Base-by-base conservation (phyloP, 2,797 vertebrate species). In the Etheostoma perlongum region DNA sequence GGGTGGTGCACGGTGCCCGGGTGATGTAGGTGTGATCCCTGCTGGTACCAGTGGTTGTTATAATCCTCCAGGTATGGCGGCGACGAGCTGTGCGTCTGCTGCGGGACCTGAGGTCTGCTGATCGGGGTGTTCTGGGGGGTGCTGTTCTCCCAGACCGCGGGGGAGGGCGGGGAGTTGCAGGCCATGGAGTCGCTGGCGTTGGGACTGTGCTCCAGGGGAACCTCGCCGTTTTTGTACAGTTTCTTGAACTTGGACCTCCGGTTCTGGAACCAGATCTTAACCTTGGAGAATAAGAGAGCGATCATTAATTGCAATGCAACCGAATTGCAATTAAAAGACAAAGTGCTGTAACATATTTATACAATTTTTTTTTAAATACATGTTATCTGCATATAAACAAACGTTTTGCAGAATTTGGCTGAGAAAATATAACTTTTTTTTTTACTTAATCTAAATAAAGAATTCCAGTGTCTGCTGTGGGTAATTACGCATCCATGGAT, bases 261-360 rank as follows among this genome's bases (percentile, higher is more conserved):
- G 94, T 99, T 99, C 94, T 99, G 98, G 94, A 99, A 99, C 98
- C 98, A 99, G 85, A 99, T 99, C 92, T 99, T 99, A 46, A 99
- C 98, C 98, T 99, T 89, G 25, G 21, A 25, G 6, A 57, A 55
- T 2, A 52, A 23, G 6, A 64, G 15, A 0, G 33, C 0, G 12
- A 36, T 30, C 12, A 51, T 86, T 61, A 68, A 74, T 46, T 33
- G 0, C 5, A 14, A 60, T 61, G n/a, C 2, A 74, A 14, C 3
- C 2, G 1, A 14, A 61, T 6, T 5, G 30, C 30, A n/a, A n/a
- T 16, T 7, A 6, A 70, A 36, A 55, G 0, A 15, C 10, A 1
- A 30, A 16, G 2, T 5, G 11, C 15, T 52, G 10, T 30, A 46
- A 19, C 44, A 27, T 4, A 53, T 27, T n/a, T 18, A 11, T 11